These are phyloP conservation scores for Hippasteria phrygiana DNA, from an alignment of 53 echinoderm and acorn worm genomes.

Conservation along the genomic window DNA sequence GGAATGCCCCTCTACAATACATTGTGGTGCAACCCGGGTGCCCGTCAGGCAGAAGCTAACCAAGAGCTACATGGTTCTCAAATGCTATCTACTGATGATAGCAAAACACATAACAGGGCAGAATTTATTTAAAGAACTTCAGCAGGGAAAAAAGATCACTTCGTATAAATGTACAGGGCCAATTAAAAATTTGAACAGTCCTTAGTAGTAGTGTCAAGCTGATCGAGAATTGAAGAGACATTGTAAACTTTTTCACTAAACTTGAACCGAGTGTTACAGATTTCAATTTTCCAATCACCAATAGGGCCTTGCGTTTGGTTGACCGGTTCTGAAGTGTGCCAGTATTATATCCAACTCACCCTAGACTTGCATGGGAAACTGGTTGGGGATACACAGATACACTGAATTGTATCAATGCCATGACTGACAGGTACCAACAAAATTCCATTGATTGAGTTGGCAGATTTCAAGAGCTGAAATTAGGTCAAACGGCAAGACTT, in stretches of 20 bases:
- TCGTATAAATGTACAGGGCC: too few relatives aligned
- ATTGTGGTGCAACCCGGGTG: too few relatives aligned
- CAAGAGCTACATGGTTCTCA: neutral
- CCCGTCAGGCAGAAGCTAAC: too few relatives aligned
- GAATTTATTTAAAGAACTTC: neutral
- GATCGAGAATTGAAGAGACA: too few relatives aligned
- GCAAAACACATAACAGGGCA: neutral
- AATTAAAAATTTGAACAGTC: too few relatives aligned
- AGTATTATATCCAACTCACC: neutral
- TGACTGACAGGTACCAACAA: neutral
- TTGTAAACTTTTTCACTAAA: too few relatives aligned
- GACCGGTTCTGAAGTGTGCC: neutral
- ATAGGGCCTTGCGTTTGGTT: neutral
- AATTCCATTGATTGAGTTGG: conserved; percentile 1
- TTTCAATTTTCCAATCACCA: neutral
- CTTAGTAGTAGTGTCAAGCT: too few relatives aligned
- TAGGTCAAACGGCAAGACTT: neutral
- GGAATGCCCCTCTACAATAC: too few relatives aligned
- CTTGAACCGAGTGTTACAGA: neutral
- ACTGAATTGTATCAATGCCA: neutral
- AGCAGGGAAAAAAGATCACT: too few relatives aligned
- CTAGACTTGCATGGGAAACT: neutral
- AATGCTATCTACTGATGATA: conserved; percentile 12
- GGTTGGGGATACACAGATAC: neutral
- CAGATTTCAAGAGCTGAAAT: neutral